Evolutionary conservation across 2,797 vertebrate species (phyloP).

Genomic region (Darevskia nairensis): DNA sequence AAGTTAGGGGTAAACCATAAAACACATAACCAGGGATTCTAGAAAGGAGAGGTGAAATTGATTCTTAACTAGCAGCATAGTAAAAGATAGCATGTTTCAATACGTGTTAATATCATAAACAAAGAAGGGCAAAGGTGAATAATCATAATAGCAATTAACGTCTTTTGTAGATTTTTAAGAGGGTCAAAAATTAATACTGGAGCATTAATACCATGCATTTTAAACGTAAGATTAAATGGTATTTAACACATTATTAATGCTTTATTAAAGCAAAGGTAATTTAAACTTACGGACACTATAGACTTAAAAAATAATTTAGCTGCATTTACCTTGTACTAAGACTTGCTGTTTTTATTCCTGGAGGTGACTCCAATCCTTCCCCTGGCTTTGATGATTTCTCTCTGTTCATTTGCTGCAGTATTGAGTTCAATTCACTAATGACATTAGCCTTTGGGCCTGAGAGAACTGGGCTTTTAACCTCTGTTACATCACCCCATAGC

Average conservation of each 20-base stretch:
- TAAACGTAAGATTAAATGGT: background rate
- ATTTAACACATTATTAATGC: constrained; percentile 5
- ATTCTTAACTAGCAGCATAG: background rate
- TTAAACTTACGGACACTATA: constrained; percentile 10
- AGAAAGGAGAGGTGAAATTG: no score
- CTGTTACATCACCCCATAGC: constrained; percentile 91
- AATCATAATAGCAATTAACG: background rate
- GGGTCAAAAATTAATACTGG: background rate
- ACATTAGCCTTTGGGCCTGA: constrained; percentile 94
- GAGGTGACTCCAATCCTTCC: constrained; percentile 88
- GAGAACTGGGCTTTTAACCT: constrained; percentile 90
- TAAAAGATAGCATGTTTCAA: background rate
- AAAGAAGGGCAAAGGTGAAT: background rate
- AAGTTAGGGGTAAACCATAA: background rate
- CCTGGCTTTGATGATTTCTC: constrained; percentile 89
- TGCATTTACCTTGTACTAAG: constrained; percentile 89
- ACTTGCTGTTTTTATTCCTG: constrained; percentile 83
- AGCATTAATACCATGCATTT: background rate
- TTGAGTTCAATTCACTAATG: constrained; percentile 97
- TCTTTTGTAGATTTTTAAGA: background rate
- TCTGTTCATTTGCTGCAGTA: constrained; percentile 96
- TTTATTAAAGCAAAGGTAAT: background rate
- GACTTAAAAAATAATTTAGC: constrained; percentile 25
- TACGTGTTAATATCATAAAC: background rate
- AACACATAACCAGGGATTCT: background rate